A percentile compares a stretch with the other conserved stretches of the same genome.
phyloP scores from a whole-genome alignment of 1,140 invertebrate species.

The Dolichoris vasculosae region DNA sequence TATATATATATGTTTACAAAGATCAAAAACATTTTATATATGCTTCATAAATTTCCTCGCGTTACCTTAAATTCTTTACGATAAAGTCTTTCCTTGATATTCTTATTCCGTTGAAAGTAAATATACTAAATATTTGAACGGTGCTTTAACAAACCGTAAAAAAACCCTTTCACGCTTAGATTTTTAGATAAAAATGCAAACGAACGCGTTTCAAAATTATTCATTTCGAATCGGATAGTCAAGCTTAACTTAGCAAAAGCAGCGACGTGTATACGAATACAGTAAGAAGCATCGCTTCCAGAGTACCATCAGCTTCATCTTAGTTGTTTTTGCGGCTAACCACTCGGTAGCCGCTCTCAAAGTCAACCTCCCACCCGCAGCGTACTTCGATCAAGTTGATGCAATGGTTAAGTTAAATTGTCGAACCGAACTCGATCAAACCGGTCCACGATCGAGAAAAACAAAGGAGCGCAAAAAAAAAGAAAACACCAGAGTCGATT shows the following conservation, averaged over 20 bases:
- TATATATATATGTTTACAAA: no score
- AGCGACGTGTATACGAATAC: background rate
- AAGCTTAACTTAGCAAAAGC: background rate
- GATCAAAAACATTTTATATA: no score
- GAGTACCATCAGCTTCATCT: background rate
- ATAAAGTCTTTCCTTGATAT: no score
- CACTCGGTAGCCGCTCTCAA: background rate
- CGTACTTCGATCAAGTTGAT: constrained; percentile 18
- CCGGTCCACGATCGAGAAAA: background rate
- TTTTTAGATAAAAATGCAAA: no score
- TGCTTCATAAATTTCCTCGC: no score
- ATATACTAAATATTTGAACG: no score
- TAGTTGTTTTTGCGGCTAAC: constrained; percentile 12
- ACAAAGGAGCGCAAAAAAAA: background rate
- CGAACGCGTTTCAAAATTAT: no score
- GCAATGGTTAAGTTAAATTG: constrained; percentile 34
- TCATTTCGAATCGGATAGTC: no score
- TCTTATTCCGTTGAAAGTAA: no score
- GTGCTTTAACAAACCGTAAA: no score
- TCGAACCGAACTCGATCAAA: constrained; percentile 24
- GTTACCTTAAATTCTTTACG: no score
- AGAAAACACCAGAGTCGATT: background rate
- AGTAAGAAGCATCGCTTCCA: background rate
- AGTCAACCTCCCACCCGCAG: background rate
- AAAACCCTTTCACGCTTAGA: no score